Conservation (phyloP, 2,113 vertebrate genomes). For the Pontoporia blainvillei region DNA sequence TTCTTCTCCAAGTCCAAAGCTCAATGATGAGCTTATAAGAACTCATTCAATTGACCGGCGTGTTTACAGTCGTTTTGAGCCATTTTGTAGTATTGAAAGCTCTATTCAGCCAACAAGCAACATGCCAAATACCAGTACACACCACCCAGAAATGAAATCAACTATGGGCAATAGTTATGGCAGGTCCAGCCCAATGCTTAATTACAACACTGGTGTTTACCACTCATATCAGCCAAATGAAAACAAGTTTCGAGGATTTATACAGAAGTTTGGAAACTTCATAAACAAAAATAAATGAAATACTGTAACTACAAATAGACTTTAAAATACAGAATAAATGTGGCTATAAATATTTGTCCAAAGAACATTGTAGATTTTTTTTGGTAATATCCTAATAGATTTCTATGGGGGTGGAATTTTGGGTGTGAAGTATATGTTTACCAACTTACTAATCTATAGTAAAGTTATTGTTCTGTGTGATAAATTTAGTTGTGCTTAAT, state of each 20-base stretch:
- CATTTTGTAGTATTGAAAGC: constrained; percentile 86
- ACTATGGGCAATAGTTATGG: constrained; percentile 70
- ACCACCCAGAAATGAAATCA: constrained; percentile 79
- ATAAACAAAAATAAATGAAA: constrained; percentile 89
- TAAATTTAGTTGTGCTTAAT: constrained; percentile 56
- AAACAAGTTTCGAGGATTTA: constrained; percentile 91
- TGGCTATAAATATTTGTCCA: constrained; percentile 45
- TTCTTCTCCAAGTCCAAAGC: constrained; percentile 61
- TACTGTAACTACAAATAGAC: not conserved
- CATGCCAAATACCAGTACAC: constrained; percentile 59
- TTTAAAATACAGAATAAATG: constrained; percentile 19
- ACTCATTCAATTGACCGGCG: constrained; percentile 79
- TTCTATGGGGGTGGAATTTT: constrained; percentile 41
- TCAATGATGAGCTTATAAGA: constrained; percentile 74
- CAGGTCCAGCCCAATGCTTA: constrained; percentile 76
- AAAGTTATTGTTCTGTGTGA: constrained; percentile 35
- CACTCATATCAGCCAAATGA: constrained; percentile 83
- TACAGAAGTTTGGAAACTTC: constrained; percentile 91
- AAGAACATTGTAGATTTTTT: constrained; percentile 23
- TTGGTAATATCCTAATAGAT: constrained; percentile 51
- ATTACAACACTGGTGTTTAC: constrained; percentile 75
- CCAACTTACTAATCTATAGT: not conserved
- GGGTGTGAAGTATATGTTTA: constrained; percentile 56
- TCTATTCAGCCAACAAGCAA: constrained; percentile 57
- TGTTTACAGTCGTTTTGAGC: constrained; percentile 91